Percentiles rank a stretch among this genome's conserved stretches.
These are phyloP conservation scores for Paralichthys olivaceus DNA, from an alignment of 2,113 vertebrate genomes.

Conservation along the genomic window DNA sequence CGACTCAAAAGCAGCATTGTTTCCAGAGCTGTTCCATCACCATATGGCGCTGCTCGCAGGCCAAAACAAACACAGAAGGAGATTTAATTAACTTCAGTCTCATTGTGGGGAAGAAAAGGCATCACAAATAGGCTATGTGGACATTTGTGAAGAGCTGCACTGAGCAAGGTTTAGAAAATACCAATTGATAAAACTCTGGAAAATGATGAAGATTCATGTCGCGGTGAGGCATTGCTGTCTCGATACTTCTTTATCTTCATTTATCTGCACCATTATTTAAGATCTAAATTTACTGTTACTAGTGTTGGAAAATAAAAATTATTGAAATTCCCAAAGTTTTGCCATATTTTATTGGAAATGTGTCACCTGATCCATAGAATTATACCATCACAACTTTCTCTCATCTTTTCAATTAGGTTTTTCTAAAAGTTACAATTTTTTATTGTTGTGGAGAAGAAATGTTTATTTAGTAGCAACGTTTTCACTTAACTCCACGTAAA, in stretches of 20 bases:
- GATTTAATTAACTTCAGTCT: slow-evolving; percentile 9
- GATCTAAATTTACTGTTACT: no score
- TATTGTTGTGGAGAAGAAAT: no score
- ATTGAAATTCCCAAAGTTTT: no score
- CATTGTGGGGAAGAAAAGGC: slow-evolving; percentile 1
- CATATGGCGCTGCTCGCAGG: slow-evolving; percentile 30
- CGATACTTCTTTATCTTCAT: neutral
- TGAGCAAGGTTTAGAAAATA: neutral
- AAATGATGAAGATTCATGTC: neutral
- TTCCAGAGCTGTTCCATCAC: slow-evolving; percentile 14
- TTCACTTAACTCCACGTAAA: no score
- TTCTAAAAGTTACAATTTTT: no score
- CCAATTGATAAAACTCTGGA: neutral
- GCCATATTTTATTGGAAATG: no score
- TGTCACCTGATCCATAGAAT: no score
- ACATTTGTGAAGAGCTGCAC: neutral
- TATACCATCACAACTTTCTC: no score
- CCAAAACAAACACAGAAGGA: slow-evolving; percentile 10
- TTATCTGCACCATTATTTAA: neutral
- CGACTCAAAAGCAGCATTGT: slow-evolving; percentile 20
- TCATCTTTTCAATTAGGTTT: no score
- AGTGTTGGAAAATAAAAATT: no score
- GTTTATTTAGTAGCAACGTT: no score
- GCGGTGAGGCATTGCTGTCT: neutral
- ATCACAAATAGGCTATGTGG: neutral